Conservation (phyloP, 2,113 vertebrate genomes). For the Progne subis region DNA sequence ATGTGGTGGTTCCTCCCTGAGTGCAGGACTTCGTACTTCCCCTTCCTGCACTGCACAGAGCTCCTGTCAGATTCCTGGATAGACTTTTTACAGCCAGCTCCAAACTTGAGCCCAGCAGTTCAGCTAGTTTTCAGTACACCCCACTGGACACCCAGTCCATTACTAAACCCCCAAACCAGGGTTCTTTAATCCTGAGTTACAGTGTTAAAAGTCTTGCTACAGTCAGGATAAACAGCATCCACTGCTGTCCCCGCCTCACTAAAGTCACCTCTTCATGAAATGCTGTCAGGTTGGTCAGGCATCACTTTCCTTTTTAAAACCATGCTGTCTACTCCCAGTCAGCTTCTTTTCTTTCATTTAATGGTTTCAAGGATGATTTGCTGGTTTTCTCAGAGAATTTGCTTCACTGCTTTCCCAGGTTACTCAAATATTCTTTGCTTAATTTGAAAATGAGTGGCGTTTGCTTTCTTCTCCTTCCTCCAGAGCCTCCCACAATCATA, state of each 20-base stretch:
- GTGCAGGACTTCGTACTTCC: background rate
- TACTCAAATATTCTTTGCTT: background rate
- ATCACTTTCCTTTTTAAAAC: background rate
- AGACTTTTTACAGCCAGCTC: background rate
- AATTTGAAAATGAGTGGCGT: background rate
- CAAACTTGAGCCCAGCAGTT: background rate
- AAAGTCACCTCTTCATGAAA: background rate
- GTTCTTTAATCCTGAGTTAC: background rate
- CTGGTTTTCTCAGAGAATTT: background rate
- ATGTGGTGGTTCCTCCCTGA: background rate
- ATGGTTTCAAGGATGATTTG: background rate
- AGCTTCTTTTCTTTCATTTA: background rate
- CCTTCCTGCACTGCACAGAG: background rate
- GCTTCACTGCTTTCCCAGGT: background rate
- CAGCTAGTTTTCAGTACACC: background rate
- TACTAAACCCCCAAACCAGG: background rate
- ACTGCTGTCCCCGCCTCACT: background rate
- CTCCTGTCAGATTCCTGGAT: background rate
- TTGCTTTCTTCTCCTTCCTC: background rate
- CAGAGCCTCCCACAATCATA: background rate
- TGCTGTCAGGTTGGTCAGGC: background rate
- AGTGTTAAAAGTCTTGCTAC: background rate
- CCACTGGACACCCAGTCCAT: background rate
- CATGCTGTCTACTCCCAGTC: background rate
- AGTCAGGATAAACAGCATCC: background rate